A percentile compares a stretch with the other conserved stretches of the same genome.
Conservation (phyloP, 2,888 invertebrate species). For the Acholoe squamosa region DNA sequence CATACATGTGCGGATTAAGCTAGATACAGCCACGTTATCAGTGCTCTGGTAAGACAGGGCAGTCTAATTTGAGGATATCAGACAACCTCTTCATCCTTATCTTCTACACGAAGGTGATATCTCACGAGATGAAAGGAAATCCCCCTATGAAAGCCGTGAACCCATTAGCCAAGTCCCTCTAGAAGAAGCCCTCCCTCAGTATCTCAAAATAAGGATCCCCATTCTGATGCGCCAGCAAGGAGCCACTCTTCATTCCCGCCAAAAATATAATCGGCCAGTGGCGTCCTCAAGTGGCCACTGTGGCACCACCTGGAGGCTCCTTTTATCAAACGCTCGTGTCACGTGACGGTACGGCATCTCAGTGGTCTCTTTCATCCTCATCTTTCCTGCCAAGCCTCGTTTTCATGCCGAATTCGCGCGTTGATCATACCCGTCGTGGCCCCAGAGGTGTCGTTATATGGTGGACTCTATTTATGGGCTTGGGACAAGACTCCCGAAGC, state of each 20-base stretch:
- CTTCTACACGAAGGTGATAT: not conserved
- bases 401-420: slow-evolving; percentile 38
- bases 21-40: too few relatives aligned
- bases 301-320: not conserved
- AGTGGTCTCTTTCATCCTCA: slow-evolving; percentile 27
- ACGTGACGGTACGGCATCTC: not conserved
- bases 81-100: not conserved
- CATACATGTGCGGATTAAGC: too few relatives aligned
- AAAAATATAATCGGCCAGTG: not conserved
- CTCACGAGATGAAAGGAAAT: not conserved
- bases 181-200: not conserved
- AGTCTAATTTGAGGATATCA: not conserved
- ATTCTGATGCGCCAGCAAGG: not conserved
- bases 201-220: too few relatives aligned
- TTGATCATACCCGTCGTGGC: not conserved
- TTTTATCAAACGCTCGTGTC: slow-evolving; percentile 29
- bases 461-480: not conserved
- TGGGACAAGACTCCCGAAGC: not conserved
- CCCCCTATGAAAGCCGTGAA: not conserved
- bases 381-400: slow-evolving; percentile 37
- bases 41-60: too few relatives aligned
- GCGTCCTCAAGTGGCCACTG: slow-evolving; percentile 2
- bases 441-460: not conserved
- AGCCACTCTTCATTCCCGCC: not conserved
- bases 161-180: not conserved